These are phyloP conservation scores for Mesodorylaimus sp. DNA, from an alignment of 2,888 invertebrate genomes.

Conservation along the genomic window DNA sequence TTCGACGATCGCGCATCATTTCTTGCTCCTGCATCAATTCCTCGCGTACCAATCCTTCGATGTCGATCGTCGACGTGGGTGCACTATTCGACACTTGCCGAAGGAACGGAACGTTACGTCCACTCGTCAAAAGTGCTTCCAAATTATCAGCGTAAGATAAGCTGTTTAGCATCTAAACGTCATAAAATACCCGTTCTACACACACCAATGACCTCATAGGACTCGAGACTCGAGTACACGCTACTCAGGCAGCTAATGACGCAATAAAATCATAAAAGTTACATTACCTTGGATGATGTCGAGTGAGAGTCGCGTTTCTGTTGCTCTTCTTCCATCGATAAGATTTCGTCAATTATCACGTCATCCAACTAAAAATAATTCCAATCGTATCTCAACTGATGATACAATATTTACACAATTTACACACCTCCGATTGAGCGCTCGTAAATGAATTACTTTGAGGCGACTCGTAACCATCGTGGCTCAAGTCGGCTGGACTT, in stretches of 20 bases:
- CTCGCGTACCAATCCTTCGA: conserved; percentile 14
- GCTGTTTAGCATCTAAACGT: conserved; percentile 21
- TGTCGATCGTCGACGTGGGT: conserved; percentile 10
- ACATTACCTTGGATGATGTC: not conserved
- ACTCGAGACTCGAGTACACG: too few relatives aligned
- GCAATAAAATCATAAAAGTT: not conserved
- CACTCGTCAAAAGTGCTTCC: conserved; percentile 12
- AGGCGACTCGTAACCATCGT: too few relatives aligned
- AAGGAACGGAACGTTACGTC: not conserved
- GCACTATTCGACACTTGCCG: conserved; percentile 9
- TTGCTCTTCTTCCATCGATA: conserved; percentile 23
- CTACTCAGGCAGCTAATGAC: too few relatives aligned
- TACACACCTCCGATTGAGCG: conserved; percentile 2
- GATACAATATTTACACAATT: not conserved
- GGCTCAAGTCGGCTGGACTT: conserved; percentile 8
- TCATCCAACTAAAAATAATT: conserved; percentile 22
- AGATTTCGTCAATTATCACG: conserved; percentile 27
- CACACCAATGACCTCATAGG: too few relatives aligned
- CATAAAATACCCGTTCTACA: too few relatives aligned
- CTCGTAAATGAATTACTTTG: conserved; percentile 5
- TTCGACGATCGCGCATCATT: conserved; percentile 21
- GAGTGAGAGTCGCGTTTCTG: not conserved
- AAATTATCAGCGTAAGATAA: conserved; percentile 21
- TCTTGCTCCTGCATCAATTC: conserved; percentile 15
- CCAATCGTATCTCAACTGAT: not conserved